Evolutionary conservation across 1,140 invertebrate genomes (phyloP), one percentile per base, ranked within the genome.

Genomic region (Drosophila rufa): DNA sequence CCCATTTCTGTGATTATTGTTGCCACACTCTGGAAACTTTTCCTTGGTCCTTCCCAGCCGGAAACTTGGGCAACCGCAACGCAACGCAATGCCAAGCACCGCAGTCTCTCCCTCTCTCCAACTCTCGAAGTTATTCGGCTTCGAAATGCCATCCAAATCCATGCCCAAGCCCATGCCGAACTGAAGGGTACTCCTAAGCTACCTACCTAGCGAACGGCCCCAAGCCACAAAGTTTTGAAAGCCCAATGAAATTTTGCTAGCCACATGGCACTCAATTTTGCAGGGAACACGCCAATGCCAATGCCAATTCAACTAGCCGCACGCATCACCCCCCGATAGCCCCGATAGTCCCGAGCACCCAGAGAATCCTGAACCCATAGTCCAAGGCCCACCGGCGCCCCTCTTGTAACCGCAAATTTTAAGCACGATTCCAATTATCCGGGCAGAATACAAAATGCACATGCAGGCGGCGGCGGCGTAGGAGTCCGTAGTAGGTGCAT

Each of bases 361-460:
- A 25, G 38, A 14, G 12, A 22, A 30, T 25, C 42, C 22, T n/a
- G 11, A 14, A 14, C 42, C 42, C 25, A 60, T 12, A n/a, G 38
- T 25, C 61, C 66, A n/a, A 38, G 25, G 50, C 30, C 50, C 50
- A 36, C 30, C 11, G 56, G 38, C 51, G 55, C 57, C 19, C 42
- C 33, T 19, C 36, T 80, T 73, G 80, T 65, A 90, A 83, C 85
- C 85, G 75, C 85, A 91, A 82, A 90, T 82, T 90, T 90, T 85
- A 91, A 82, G 86, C 85, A 89, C 86, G 76, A 91, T 91, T 90
- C 85, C 85, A 90, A 90, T 90, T 90, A 90, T 90, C 82, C 78
- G 79, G 73, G 73, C 81, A 75, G 82, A 40, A 79, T 85, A 85
- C 85, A 82, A 90, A 90, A 80, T 80, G 77, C 77, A 45, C 69